Evolutionary conservation across 2,113 vertebrate genomes (phyloP), one percentile per base, ranked within the genome.

Genomic region (Caracal caracal): DNA sequence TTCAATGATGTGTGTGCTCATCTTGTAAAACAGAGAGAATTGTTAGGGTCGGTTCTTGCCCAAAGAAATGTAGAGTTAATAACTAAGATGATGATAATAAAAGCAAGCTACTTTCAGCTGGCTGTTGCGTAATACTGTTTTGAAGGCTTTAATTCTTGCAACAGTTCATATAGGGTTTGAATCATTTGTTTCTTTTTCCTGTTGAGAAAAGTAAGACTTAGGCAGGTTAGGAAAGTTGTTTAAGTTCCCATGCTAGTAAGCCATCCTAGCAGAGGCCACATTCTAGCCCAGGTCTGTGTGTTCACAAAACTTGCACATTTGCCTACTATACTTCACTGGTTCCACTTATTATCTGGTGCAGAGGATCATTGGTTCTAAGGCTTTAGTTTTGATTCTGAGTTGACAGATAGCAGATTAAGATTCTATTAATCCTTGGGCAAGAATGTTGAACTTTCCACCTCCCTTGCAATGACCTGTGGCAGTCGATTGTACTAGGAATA

Each of bases 381-480:
- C 63, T 83, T 90, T 75, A 76, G 35, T 81, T 87, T 53, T 80
- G 24, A 70, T 70, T 26, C 53, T 80, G 26, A n/a, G 2, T 47
- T 84, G 79, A 53, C 61, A 89, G 40, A 30, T 43, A 94, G 53
- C 59, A 87, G 37, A 70, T 92, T 63, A 78, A 47, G 68, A 71
- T 95, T 94, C 76, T 90, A 6, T 82, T 90, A 65, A 81, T 47
- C 47, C 76, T 68, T 86, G 33, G 49, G 13, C 83, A 70, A 71
- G 65, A 59, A 26, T 51, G 24, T 20, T 35, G 53, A 79, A 33
- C 15, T 87, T 96, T 82, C 35, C 17, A 37, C 5, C 47, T 87
- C 37, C 20, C 47, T 92, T 30, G 43, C 85, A 63, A 33, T 66
- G 28, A 76, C 81, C 68, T n/a, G 19, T 12, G 40, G n/a, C 33